Percentiles rank a stretch among this genome's conserved stretches.
Conservation (phyloP, 1,140 invertebrate genomes). For the Zaprionus capensis region DNA sequence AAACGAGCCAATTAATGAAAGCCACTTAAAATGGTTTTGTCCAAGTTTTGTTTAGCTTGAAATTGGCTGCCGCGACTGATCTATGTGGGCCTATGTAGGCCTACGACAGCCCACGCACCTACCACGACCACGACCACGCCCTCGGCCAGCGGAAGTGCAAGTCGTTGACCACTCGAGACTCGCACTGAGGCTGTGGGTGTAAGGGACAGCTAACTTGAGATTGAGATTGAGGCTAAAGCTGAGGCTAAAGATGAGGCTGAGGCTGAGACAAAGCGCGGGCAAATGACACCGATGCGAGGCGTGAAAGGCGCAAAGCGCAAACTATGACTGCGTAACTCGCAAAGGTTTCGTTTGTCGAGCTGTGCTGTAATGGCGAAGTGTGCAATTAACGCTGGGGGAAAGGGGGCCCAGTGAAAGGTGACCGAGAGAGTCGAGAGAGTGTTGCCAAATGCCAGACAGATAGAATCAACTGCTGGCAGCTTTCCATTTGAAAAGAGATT, state of each 20-base stretch:
- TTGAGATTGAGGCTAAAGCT: no score
- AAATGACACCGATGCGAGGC: not conserved
- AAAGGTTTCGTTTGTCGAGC: not conserved
- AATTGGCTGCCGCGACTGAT: not conserved
- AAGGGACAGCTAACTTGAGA: not conserved
- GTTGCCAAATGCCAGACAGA: not conserved
- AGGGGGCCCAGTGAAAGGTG: slow-evolving; percentile 8
- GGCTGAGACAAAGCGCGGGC: not conserved
- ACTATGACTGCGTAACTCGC: slow-evolving; percentile 6
- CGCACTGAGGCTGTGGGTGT: not conserved
- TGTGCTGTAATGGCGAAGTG: not conserved
- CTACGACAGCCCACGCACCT: slow-evolving; percentile 2
- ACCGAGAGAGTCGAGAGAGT: not conserved
- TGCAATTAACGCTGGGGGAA: not conserved
- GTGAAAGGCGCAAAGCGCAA: not conserved
- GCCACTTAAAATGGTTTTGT: slow-evolving; percentile 26
- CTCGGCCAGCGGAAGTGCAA: slow-evolving; percentile 22
- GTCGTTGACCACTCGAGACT: slow-evolving; percentile 1
- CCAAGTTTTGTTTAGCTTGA: slow-evolving; percentile 2
- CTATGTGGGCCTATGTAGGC: slow-evolving; percentile 4
- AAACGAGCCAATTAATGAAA: slow-evolving; percentile 26
- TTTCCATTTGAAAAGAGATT: not conserved
- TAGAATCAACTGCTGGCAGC: not conserved
- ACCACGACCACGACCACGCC: not conserved
- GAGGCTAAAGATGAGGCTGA: not conserved